These are phyloP conservation scores for Neogale vison DNA, from an alignment of 2,113 vertebrate genomes.

Conservation along the genomic window DNA sequence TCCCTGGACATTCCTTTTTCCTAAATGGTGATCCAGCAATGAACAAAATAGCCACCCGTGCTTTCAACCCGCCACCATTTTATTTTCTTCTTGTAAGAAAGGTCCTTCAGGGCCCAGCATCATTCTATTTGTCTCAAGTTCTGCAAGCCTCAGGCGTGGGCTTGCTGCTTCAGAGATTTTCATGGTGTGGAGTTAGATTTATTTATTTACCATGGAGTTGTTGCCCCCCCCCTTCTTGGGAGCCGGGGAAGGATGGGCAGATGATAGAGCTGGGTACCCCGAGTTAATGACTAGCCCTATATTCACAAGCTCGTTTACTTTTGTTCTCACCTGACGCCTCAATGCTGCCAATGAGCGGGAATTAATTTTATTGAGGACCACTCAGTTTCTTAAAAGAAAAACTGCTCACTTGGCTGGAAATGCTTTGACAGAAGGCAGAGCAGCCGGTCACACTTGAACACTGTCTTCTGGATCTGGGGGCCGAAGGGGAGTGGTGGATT, in stretches of 20 bases:
- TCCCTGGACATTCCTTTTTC: background rate
- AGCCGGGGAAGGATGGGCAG: slow-evolving; percentile 73
- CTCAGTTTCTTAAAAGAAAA: slow-evolving; percentile 84
- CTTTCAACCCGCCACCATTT: background rate
- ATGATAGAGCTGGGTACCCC: slow-evolving; percentile 82
- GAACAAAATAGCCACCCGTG: background rate
- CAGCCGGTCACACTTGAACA: slow-evolving; percentile 83
- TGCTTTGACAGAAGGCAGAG: slow-evolving; percentile 88
- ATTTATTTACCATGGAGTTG: slow-evolving; percentile 65
- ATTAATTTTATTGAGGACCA: slow-evolving; percentile 84
- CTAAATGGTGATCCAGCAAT: background rate
- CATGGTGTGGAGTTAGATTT: slow-evolving; percentile 64
- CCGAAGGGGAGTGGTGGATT: slow-evolving; percentile 61
- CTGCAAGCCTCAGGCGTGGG: background rate
- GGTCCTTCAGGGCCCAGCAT: background rate
- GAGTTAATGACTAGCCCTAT: slow-evolving; percentile 88
- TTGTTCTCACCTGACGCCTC: slow-evolving; percentile 82
- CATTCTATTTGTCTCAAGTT: background rate
- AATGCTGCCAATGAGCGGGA: slow-evolving; percentile 82
- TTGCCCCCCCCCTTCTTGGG: slow-evolving; percentile 49
- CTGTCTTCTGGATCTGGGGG: slow-evolving; percentile 75
- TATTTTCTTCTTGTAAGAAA: background rate
- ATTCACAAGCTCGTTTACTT: slow-evolving; percentile 89
- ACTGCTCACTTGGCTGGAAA: slow-evolving; percentile 88
- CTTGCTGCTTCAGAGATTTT: slow-evolving; percentile 56